Percentiles rank a stretch among this genome's conserved stretches.
These are phyloP conservation scores for Muschampia plurimacula DNA, from an alignment of 2,888 invertebrate genomes.

Conservation along the genomic window DNA sequence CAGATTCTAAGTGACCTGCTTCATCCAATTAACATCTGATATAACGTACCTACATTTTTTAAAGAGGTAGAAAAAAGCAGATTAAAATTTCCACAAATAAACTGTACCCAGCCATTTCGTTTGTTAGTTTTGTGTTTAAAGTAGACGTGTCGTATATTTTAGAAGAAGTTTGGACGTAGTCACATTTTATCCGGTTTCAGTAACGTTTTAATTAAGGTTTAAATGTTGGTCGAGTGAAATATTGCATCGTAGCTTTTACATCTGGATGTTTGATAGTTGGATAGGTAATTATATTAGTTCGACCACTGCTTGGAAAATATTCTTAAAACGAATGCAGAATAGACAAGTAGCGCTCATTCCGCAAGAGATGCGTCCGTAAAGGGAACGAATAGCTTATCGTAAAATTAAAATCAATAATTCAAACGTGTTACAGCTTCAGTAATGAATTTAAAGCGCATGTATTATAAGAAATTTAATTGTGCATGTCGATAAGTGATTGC, in stretches of 20 bases:
- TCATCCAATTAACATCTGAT: conserved; percentile 67
- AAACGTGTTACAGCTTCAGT: conserved; percentile 40
- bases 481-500: conserved; percentile 58
- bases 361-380: neutral
- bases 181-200: conserved; percentile 64
- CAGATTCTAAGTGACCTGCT: conserved; percentile 60
- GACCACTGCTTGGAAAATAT: conserved; percentile 19
- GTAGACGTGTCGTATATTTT: conserved; percentile 65
- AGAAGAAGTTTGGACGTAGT: conserved; percentile 59
- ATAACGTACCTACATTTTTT: conserved; percentile 51
- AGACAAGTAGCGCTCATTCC: conserved; percentile 28
- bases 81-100: conserved; percentile 65
- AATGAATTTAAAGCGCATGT: conserved; percentile 37
- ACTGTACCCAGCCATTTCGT: conserved; percentile 65
- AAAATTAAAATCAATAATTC: conserved; percentile 48
- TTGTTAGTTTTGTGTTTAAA: conserved; percentile 66
- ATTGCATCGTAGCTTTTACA: conserved; percentile 56
- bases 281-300: conserved; percentile 51
- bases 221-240: conserved; percentile 65
- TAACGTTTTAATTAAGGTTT: conserved; percentile 77
- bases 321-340: conserved; percentile 25
- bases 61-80: conserved; percentile 37
- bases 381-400: conserved; percentile 45
- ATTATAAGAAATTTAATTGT: conserved; percentile 58
- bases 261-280: conserved; percentile 49